phyloP scores from a whole-genome alignment of 2,797 vertebrate genomes.

The Sebastes flavidus region DNA sequence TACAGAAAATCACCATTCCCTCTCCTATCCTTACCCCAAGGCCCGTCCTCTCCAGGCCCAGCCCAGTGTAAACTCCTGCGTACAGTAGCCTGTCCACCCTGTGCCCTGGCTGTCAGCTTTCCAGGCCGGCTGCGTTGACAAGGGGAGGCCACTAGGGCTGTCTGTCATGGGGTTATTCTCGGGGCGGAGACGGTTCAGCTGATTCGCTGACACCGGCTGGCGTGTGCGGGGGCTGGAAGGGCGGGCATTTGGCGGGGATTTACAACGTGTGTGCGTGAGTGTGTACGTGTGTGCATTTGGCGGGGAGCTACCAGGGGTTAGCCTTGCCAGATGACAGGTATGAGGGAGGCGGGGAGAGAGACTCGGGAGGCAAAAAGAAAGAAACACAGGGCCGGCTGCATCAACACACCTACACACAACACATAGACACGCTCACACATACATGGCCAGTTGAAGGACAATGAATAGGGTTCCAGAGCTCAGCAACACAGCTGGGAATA shows the following conservation, averaged over 20 bases:
- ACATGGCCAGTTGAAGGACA: slow-evolving; percentile 79
- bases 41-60: slow-evolving; percentile 59
- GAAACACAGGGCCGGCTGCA: slow-evolving; percentile 62
- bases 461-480: slow-evolving; percentile 61
- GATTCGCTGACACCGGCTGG: slow-evolving; percentile 81
- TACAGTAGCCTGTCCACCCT: slow-evolving; percentile 76
- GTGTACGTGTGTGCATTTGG: slow-evolving; percentile 67
- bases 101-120: slow-evolving; percentile 84
- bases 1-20: slow-evolving; percentile 20
- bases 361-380: slow-evolving; percentile 59
- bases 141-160: slow-evolving; percentile 82
- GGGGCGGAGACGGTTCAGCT: slow-evolving; percentile 83
- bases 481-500: slow-evolving; percentile 77
- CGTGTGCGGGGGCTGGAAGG: slow-evolving; percentile 75
- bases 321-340: slow-evolving; percentile 82
- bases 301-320: slow-evolving; percentile 80
- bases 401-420: slow-evolving; percentile 61
- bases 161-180: slow-evolving; percentile 85
- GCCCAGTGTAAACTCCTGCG: slow-evolving; percentile 53
- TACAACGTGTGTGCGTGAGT: slow-evolving; percentile 51
- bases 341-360: slow-evolving; percentile 65
- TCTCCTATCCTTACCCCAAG: slow-evolving; percentile 32
- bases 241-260: slow-evolving; percentile 73
- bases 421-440: slow-evolving; percentile 33
- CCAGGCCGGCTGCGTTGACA: slow-evolving; percentile 79